These are phyloP conservation scores for Cyanistes caeruleus DNA, from an alignment of 2,113 vertebrate genomes.

Conservation along the genomic window DNA sequence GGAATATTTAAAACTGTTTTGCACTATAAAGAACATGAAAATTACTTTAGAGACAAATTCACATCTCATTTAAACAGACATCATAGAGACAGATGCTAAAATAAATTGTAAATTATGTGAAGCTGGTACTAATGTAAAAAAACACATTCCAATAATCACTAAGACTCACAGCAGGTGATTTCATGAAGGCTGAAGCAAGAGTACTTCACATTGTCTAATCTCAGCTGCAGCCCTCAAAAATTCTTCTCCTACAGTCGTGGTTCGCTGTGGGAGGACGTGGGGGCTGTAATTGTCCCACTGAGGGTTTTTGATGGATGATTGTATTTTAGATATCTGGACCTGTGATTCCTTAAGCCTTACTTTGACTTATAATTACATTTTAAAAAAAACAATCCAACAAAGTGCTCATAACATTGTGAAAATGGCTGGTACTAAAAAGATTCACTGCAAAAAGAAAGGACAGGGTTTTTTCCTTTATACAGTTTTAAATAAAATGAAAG, in stretches of 20 bases:
- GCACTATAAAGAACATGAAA: not conserved
- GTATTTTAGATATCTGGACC: conserved; percentile 32
- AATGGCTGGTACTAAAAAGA: not conserved
- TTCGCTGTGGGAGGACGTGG: conserved; percentile 48
- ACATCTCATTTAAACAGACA: not conserved
- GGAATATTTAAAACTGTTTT: not conserved
- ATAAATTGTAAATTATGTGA: not conserved
- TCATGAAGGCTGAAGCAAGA: not conserved
- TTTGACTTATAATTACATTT: not conserved
- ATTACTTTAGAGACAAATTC: not conserved
- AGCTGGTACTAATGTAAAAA: not conserved
- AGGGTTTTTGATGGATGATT: conserved; percentile 48
- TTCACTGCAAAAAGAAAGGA: not conserved
- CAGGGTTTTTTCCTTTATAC: not conserved
- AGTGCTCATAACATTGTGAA: not conserved
- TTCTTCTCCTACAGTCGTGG: conserved; percentile 6
- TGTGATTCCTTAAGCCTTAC: not conserved
- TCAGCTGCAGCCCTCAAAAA: conserved; percentile 21
- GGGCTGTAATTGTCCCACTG: conserved; percentile 54
- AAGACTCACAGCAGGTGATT: not conserved
- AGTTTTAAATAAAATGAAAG: not conserved
- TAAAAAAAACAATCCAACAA: not conserved
- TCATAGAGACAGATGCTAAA: not conserved
- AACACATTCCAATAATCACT: not conserved
- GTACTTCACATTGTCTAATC: not conserved